phyloP scores from a whole-genome alignment of 1,140 invertebrate species.

The Dendrolimus punctatus region DNA sequence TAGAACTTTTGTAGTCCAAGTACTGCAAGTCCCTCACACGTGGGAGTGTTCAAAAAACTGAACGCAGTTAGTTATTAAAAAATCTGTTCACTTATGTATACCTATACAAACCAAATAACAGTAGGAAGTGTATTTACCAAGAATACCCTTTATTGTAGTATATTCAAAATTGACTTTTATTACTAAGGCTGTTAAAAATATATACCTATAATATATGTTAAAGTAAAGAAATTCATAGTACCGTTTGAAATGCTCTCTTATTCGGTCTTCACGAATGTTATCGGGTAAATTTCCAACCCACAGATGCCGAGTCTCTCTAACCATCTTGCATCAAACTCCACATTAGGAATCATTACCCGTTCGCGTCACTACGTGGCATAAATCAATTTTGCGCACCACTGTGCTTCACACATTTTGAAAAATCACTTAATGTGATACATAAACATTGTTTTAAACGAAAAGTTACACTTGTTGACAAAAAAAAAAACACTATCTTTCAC shows the following conservation, averaged over 20 bases:
- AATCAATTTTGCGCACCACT: conserved; percentile 70
- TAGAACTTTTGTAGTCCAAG: no score
- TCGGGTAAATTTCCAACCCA: conserved; percentile 99
- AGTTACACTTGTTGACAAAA: conserved; percentile 52
- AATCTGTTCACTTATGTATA: no score
- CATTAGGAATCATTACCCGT: conserved; percentile 73
- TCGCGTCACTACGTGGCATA: conserved; percentile 72
- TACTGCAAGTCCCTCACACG: no score
- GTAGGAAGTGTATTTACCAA: no score
- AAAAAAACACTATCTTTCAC: conserved; percentile 65
- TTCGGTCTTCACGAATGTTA: conserved; percentile 95
- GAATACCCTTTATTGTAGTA: no score
- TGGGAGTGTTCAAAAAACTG: no score
- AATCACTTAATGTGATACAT: conserved; percentile 56
- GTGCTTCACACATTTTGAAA: conserved; percentile 68
- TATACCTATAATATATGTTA: not conserved
- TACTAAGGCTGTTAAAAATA: not conserved
- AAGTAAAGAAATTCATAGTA: conserved; percentile 70
- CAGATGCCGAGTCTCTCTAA: conserved; percentile 99
- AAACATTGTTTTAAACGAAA: conserved; percentile 54
- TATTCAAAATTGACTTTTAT: no score
- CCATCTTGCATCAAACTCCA: conserved; percentile 87
- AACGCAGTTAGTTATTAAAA: no score
- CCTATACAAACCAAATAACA: no score
- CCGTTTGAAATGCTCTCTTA: conserved; percentile 98